Percentiles rank a stretch among this genome's conserved stretches.
These are phyloP conservation scores for Leucania comma DNA, from an alignment of 2,888 invertebrate species.

Conservation along the genomic window DNA sequence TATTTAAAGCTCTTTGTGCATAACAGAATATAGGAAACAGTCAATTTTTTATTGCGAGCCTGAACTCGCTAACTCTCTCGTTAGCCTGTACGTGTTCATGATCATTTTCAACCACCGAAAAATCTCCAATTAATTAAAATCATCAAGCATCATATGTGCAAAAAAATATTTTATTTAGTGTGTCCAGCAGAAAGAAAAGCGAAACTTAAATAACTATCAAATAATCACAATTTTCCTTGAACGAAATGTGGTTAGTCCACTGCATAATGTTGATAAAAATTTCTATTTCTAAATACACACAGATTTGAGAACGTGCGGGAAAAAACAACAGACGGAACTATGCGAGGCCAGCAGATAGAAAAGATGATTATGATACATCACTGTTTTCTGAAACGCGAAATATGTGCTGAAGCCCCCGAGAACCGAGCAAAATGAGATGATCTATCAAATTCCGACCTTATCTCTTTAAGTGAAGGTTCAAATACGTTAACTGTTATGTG, in stretches of 20 bases:
- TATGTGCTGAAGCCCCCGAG: slow-evolving; percentile 31
- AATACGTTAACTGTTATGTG: slow-evolving; percentile 7
- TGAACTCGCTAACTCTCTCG: no score
- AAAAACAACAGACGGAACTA: slow-evolving; percentile 33
- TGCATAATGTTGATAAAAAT: slow-evolving; percentile 8
- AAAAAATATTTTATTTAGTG: no score
- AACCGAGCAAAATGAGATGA: slow-evolving; percentile 1
- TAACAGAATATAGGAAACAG: no score
- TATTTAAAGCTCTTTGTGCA: no score
- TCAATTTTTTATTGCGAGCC: no score
- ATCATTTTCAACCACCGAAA: background rate
- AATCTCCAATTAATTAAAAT: background rate
- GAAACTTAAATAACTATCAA: background rate
- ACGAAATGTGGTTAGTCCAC: background rate
- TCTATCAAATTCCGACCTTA: slow-evolving; percentile 38
- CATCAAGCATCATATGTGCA: background rate
- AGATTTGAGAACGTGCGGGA: slow-evolving; percentile 26
- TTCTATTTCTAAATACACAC: slow-evolving; percentile 40
- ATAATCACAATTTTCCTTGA: background rate
- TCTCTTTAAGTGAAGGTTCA: slow-evolving; percentile 17
- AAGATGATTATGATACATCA: slow-evolving; percentile 60
- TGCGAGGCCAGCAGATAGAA: slow-evolving; percentile 46
- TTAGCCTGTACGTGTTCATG: no score
- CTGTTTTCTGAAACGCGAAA: slow-evolving; percentile 55
- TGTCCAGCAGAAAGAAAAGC: background rate